These are phyloP conservation scores for Phainopepla nitens DNA, from an alignment of 2,113 vertebrate genomes.

Conservation along the genomic window DNA sequence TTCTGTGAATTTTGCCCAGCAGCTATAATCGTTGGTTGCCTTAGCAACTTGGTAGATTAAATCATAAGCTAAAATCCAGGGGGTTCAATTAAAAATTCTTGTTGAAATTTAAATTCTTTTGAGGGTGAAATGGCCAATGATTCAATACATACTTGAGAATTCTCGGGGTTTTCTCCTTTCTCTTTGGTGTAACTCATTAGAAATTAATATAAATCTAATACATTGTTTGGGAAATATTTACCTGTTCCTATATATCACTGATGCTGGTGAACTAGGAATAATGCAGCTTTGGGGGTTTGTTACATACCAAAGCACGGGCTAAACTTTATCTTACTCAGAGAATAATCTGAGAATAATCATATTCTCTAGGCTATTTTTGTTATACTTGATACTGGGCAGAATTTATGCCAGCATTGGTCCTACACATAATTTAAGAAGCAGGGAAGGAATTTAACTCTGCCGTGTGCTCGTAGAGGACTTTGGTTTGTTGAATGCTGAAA, in stretches of 20 bases:
- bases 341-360: background rate
- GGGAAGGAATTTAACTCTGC: background rate
- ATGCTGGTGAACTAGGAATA: background rate
- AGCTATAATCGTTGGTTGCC: slow-evolving; percentile 61
- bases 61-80: slow-evolving; percentile 45
- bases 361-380: background rate
- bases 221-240: background rate
- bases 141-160: background rate
- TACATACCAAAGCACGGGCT: background rate
- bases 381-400: background rate
- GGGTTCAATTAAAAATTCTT: slow-evolving; percentile 61
- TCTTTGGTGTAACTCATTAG: background rate
- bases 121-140: background rate
- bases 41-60: slow-evolving; percentile 59
- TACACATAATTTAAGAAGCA: background rate
- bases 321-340: background rate
- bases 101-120: slow-evolving; percentile 49
- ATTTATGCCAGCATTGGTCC: background rate
- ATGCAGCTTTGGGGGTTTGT: background rate
- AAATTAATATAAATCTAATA: background rate
- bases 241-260: background rate
- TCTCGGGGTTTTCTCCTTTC: background rate
- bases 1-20: slow-evolving; percentile 54
- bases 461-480: background rate
- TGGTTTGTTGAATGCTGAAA: background rate